Conservation (phyloP, 2,888 invertebrate species). For the Gortyna flavago region DNA sequence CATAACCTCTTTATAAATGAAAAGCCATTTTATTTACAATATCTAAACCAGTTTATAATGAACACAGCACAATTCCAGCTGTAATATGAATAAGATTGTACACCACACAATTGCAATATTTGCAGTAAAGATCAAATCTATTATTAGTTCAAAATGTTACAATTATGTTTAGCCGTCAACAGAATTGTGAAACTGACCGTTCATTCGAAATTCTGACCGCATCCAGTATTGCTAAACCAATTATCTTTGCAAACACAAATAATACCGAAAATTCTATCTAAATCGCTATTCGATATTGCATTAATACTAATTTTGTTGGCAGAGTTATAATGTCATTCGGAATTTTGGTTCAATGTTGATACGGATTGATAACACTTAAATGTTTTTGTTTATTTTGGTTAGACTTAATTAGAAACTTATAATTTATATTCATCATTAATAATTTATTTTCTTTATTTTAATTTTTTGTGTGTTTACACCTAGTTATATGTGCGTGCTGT, state of each 20-base stretch:
- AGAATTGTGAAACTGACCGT: conserved; percentile 31
- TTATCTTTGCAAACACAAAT: conserved; percentile 52
- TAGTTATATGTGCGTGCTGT: too few relatives aligned
- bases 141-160: conserved; percentile 41
- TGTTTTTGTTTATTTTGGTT: neutral
- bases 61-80: conserved; percentile 8
- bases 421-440: too few relatives aligned
- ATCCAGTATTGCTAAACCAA: conserved; percentile 36
- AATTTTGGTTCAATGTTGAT: conserved; percentile 10
- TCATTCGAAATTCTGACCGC: conserved; percentile 51
- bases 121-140: conserved; percentile 54
- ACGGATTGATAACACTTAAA: neutral
- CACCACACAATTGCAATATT: conserved; percentile 24
- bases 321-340: conserved; percentile 16
- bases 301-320: conserved; percentile 38
- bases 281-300: conserved; percentile 44
- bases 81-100: conserved; percentile 13
- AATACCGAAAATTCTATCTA: conserved; percentile 38
- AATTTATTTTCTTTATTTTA: too few relatives aligned
- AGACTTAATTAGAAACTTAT: too few relatives aligned
- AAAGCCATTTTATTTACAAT: neutral
- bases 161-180: conserved; percentile 25
- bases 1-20: neutral
- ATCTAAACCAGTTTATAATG: neutral
- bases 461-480: too few relatives aligned